A percentile compares a stretch with the other conserved stretches of the same genome.
These are phyloP conservation scores for Campylomormyrus tamandua DNA, from an alignment of 2,113 vertebrate species.

Conservation along the genomic window DNA sequence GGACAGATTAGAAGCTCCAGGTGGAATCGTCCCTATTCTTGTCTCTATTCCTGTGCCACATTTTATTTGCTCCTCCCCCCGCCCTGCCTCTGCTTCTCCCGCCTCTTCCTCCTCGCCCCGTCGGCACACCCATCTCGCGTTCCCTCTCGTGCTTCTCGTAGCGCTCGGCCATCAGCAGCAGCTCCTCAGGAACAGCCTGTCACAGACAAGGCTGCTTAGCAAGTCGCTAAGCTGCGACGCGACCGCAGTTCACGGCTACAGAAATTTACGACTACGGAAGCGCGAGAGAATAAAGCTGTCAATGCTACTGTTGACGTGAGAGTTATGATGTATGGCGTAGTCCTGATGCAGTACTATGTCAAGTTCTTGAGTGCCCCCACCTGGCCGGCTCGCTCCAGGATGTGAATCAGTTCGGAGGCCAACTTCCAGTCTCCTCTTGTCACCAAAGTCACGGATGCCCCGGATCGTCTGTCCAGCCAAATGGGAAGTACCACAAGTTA, in stretches of 20 bases:
- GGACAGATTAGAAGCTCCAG: conserved; percentile 43
- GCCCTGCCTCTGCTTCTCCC: conserved; percentile 25
- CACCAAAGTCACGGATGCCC: conserved; percentile 75
- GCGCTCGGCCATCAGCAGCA: conserved; percentile 79
- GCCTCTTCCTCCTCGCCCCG: conserved; percentile 28
- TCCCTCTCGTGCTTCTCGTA: conserved; percentile 72
- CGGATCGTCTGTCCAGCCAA: conserved; percentile 61
- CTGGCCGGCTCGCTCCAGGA: conserved; percentile 82
- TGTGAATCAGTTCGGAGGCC: conserved; percentile 78
- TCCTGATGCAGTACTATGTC: not conserved
- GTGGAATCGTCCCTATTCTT: conserved; percentile 21
- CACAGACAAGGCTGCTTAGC: not conserved
- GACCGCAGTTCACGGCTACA: not conserved
- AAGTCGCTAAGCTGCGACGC: not conserved
- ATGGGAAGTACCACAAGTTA: not conserved
- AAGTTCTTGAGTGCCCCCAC: conserved; percentile 37
- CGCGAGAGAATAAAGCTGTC: not conserved
- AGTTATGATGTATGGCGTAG: not conserved
- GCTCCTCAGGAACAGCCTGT: conserved; percentile 75
- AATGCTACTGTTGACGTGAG: not conserved
- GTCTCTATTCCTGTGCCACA: conserved; percentile 14
- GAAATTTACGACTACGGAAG: not conserved
- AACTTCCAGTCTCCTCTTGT: conserved; percentile 80
- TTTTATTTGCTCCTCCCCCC: conserved; percentile 19
- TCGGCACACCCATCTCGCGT: conserved; percentile 47